Conservation (phyloP, 2,113 vertebrate genomes). For the Thalassoma bifasciatum region DNA sequence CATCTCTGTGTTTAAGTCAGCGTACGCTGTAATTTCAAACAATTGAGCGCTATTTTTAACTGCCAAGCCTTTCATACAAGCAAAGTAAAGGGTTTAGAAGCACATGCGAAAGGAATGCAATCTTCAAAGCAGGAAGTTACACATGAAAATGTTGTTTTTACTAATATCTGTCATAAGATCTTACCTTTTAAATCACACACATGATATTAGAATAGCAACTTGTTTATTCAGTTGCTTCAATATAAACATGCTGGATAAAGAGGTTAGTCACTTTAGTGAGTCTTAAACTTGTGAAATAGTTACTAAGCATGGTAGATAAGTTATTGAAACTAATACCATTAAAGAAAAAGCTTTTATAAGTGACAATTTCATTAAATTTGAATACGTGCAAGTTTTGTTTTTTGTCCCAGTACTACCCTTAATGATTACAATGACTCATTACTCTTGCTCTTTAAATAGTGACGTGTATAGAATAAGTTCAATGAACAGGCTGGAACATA, state of each 20-base stretch:
- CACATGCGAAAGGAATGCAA: too few relatives aligned
- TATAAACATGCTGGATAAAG: too few relatives aligned
- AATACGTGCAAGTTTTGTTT: neutral
- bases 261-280: too few relatives aligned
- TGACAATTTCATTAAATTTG: neutral
- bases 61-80: neutral
- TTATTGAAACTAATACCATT: neutral
- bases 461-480: conserved; percentile 16
- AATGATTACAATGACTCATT: too few relatives aligned
- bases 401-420: neutral
- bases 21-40: conserved; percentile 7
- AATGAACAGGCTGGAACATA: conserved; percentile 5
- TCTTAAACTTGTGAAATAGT: neutral
- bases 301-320: neutral
- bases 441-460: too few relatives aligned
- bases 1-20: conserved; percentile 10
- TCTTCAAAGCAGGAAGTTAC: neutral
- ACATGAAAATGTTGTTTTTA: neutral
- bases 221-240: too few relatives aligned
- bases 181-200: too few relatives aligned
- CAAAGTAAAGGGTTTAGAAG: too few relatives aligned
- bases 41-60: neutral
- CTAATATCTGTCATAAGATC: too few relatives aligned
- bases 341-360: neutral
- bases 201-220: too few relatives aligned